Base-by-base conservation (phyloP, 2,888 invertebrate genomes). In the Lasioglossum malachurum region DNA sequence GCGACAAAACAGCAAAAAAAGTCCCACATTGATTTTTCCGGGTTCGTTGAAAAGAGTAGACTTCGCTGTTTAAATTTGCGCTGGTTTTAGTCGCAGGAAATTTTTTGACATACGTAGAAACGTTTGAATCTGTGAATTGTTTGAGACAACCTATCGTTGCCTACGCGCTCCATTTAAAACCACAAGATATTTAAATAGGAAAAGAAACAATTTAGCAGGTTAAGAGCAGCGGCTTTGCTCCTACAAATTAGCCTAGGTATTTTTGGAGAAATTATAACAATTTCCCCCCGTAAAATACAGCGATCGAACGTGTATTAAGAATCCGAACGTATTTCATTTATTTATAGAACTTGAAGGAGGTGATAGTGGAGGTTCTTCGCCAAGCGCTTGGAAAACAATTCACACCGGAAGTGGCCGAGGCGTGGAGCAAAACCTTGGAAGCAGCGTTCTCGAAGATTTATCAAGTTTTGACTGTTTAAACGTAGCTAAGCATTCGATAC, bases 341-440 rank as follows among this genome's bases (percentile, higher is more conserved):
- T 49, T 95, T 94, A 12, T 93, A 96, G 96, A 94, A 96, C 88
- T 91, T 96, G 84, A 95, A 95, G 87, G 88, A 88, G 60, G 94
- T 95, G 14, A 88, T 96, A n/a, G 75, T 95, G 67, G 95, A 95
- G 7, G 94, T 96, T 71, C 92, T 96, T 35, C 92, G 93, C 27
- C 94, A 95, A 82, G 95, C 93, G 81, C 91, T 96, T 49, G 96
- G 96, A 41, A 89, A 93, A 4, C 94, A 95, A 84, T 95, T 95
- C 84, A 95, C 95, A 0, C 89, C 94, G 75, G 95, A 95, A 86
- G 95, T 94, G 2, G 93, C 93, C 19, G 94, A 94, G 38, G 96
- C 96, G 7, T 96, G 96, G 96, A 94, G 92, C 75, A 96, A 96
- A 90, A 94, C 95, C 8, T 87, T 96, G 80, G 94, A 95, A 46